Evolutionary conservation across 2,113 vertebrate genomes (phyloP), one percentile per base, ranked within the genome.

Genomic region (Ginglymostoma cirratum): DNA sequence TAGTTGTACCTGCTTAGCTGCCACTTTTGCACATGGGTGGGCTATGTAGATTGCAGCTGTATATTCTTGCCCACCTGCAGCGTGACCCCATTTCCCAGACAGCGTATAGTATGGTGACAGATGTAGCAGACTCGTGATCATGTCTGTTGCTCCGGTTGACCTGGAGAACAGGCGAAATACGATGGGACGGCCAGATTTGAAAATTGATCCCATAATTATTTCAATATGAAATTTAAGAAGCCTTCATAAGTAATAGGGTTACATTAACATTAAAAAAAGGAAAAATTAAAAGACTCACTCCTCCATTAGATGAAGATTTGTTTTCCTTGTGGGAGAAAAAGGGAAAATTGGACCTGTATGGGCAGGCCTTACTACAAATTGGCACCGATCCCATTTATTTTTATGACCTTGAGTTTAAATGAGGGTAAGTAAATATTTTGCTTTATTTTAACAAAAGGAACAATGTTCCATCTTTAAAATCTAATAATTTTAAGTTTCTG

Each of bases 161-260:
- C 94, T 48, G 94, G 67, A 95, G 94, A 45, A 38, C 69, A 76
- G 69, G 94, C 45, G 15, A 95, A 95, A 72, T 52, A 66, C 42
- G 69, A 8, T 72, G 66, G 94, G 45, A 14, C 69, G 69, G 94
- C 94, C 72, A 45, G 69, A 95, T 95, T 72, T 48, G 94, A 72
- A 95, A 95, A 95, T 95, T 70, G 94, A 95, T 95, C 76, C 94
- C 94, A 45, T 95, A 95, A 95, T 95, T 95, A 95, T 95, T 95
- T 76, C 94, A 95, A 72, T 72, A 95, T 95, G 94, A 95, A 93
- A 72, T 95, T 72, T 95, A 95, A 95, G 69, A 95, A 95, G 69
- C 8, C 94, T 52, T 72, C 94, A 45, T 52, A 45, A 48, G 45
- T 69, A 70, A 95, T 95, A 72, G 70, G 69, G 24, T 14, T 95